Evolutionary conservation across 2,113 vertebrate species (phyloP).

Genomic region (Seriola dumerili): DNA sequence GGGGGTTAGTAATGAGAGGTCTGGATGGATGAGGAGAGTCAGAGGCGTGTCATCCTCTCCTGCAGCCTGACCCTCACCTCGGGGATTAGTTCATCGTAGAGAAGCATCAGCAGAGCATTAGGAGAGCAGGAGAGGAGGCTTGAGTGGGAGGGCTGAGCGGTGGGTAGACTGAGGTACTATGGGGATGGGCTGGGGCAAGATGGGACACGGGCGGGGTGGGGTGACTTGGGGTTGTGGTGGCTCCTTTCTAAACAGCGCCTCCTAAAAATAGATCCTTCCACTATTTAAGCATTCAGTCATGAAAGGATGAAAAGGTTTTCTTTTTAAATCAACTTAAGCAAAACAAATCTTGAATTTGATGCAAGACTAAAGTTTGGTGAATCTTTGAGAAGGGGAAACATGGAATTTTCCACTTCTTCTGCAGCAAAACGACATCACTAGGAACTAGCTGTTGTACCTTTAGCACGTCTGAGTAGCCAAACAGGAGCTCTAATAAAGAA

Average conservation of each 20-base stretch:
- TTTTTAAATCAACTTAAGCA: conserved; percentile 49
- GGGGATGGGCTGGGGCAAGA: conserved; percentile 43
- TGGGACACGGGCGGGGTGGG: conserved; percentile 61
- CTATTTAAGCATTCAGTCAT: conserved; percentile 50
- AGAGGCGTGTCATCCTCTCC: conserved; percentile 77
- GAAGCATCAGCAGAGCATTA: conserved; percentile 43
- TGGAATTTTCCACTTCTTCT: conserved; percentile 49
- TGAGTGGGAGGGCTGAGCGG: conserved; percentile 23
- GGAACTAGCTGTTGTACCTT: conserved; percentile 12
- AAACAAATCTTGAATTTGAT: conserved; percentile 57
- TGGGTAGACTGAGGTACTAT: conserved; percentile 31
- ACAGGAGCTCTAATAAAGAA: conserved; percentile 65
- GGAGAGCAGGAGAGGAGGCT: conserved; percentile 25
- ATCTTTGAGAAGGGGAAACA: conserved; percentile 17
- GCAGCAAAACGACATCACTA: not conserved
- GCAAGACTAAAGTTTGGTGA: conserved; percentile 37
- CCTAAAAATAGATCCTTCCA: conserved; percentile 67
- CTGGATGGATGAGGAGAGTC: conserved; percentile 78
- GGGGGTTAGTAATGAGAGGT: conserved; percentile 76
- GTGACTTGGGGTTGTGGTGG: conserved; percentile 64
- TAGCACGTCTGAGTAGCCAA: conserved; percentile 4
- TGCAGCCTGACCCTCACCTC: conserved; percentile 75
- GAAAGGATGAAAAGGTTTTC: conserved; percentile 53
- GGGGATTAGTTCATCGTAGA: conserved; percentile 66
- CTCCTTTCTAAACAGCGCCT: conserved; percentile 64